Evolutionary conservation across 2,797 vertebrate genomes (phyloP).

Genomic region (Pipistrellus nathusii): DNA sequence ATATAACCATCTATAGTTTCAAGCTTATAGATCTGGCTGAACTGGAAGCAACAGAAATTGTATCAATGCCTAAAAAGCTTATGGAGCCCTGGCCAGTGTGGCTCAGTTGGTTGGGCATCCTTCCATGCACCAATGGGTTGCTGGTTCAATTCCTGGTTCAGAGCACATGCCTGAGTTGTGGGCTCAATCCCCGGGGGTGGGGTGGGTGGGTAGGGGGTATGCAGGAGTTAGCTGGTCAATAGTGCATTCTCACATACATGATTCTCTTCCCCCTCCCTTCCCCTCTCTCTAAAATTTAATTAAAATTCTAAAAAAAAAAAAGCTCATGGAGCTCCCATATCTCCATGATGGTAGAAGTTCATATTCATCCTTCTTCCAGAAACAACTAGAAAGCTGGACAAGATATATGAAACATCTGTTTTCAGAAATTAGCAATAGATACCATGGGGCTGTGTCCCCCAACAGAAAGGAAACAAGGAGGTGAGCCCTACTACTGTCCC

Average conservation of each 20-base stretch:
- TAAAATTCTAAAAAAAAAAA: background rate
- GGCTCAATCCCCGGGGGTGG: background rate
- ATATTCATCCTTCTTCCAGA: background rate
- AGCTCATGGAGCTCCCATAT: background rate
- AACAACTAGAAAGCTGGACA: background rate
- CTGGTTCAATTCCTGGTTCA: background rate
- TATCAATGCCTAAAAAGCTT: background rate
- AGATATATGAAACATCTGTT: background rate
- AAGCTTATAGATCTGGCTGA: background rate
- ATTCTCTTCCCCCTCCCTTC: background rate
- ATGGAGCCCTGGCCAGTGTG: background rate
- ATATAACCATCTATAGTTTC: background rate
- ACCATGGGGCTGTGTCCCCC: background rate
- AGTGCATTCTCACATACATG: background rate
- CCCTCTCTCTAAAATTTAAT: background rate
- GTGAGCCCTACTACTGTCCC: background rate
- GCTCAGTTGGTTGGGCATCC: background rate
- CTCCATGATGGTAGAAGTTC: background rate
- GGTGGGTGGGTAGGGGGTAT: background rate
- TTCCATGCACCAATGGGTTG: background rate
- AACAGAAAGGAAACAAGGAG: background rate
- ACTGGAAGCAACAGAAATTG: background rate
- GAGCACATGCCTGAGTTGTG: background rate
- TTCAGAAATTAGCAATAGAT: background rate
- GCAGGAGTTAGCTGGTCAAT: background rate